Evolutionary conservation across 2,797 vertebrate species (phyloP).

Genomic region (Syndactyla subalaris): DNA sequence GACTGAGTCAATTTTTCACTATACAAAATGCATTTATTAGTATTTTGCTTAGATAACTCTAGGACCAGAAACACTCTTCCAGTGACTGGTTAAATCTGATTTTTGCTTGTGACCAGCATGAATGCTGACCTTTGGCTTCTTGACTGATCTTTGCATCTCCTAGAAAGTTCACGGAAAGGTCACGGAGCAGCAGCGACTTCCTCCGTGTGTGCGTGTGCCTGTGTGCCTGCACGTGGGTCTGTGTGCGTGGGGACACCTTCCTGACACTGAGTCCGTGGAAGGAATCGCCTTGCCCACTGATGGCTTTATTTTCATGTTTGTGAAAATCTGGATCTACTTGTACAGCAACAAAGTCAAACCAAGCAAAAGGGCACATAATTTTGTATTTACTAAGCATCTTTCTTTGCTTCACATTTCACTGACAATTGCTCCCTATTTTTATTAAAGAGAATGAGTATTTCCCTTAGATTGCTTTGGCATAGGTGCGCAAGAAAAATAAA

Average conservation of each 20-base stretch:
- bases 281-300: slow-evolving; percentile 28
- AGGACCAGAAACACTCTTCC: slow-evolving; percentile 74
- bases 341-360: slow-evolving; percentile 71
- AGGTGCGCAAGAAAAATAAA: slow-evolving; percentile 60
- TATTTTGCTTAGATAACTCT: slow-evolving; percentile 39
- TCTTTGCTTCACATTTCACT: neutral
- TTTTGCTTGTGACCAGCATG: slow-evolving; percentile 92
- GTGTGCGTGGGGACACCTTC: slow-evolving; percentile 33
- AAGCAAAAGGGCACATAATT: slow-evolving; percentile 49
- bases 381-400: neutral
- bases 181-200: slow-evolving; percentile 81
- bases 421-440: neutral
- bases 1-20: neutral
- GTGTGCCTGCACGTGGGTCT: neutral
- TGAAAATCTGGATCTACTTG: slow-evolving; percentile 57
- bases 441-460: slow-evolving; percentile 45
- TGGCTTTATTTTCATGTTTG: slow-evolving; percentile 31
- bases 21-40: slow-evolving; percentile 15
- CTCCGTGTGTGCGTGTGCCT: slow-evolving; percentile 31
- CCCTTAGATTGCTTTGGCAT: slow-evolving; percentile 59
- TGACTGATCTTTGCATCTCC: slow-evolving; percentile 86
- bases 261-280: slow-evolving; percentile 74
- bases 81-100: slow-evolving; percentile 81
- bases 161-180: slow-evolving; percentile 92
- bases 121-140: slow-evolving; percentile 89